Evolutionary conservation across 2,888 invertebrate species (phyloP).

Genomic region (Melieria picta): DNA sequence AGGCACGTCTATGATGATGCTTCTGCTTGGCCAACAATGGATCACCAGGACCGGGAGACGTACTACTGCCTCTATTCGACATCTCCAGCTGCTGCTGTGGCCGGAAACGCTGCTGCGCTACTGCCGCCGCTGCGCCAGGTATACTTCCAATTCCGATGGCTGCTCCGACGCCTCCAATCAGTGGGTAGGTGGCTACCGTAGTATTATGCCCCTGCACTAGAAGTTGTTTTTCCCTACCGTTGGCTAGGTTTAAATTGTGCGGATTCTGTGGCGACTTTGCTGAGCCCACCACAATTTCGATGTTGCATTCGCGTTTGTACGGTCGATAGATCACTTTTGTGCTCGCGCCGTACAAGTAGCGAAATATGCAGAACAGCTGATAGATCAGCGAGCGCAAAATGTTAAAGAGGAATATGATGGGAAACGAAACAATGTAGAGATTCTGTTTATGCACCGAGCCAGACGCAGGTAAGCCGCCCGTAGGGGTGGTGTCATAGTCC

Average conservation of each 20-base stretch:
- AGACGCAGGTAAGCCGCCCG: slow-evolving; percentile 52
- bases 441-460: slow-evolving; percentile 88
- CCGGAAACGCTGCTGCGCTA: slow-evolving; percentile 50
- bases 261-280: slow-evolving; percentile 50
- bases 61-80: slow-evolving; percentile 50
- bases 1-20: slow-evolving; percentile 94
- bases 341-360: slow-evolving; percentile 84
- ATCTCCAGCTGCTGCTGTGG: slow-evolving; percentile 60
- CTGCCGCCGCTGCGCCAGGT: slow-evolving; percentile 10
- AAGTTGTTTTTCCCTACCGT: slow-evolving; percentile 57
- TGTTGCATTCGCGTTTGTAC: slow-evolving; percentile 66
- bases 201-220: slow-evolving; percentile 44
- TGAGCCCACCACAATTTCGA: slow-evolving; percentile 70
- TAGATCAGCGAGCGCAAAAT: slow-evolving; percentile 83
- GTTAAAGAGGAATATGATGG: slow-evolving; percentile 86
- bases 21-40: slow-evolving; percentile 90
- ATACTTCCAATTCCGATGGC: slow-evolving; percentile 29
- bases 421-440: slow-evolving; percentile 88
- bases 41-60: slow-evolving; percentile 78
- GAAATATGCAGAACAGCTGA: slow-evolving; percentile 86
- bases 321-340: slow-evolving; percentile 78
- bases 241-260: slow-evolving; percentile 44
- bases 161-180: slow-evolving; percentile 35
- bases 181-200: slow-evolving; percentile 48
- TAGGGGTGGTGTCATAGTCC: slow-evolving; percentile 48